These are phyloP conservation scores for Excalfactoria chinensis DNA, from an alignment of 2,113 vertebrate genomes.

Conservation along the genomic window DNA sequence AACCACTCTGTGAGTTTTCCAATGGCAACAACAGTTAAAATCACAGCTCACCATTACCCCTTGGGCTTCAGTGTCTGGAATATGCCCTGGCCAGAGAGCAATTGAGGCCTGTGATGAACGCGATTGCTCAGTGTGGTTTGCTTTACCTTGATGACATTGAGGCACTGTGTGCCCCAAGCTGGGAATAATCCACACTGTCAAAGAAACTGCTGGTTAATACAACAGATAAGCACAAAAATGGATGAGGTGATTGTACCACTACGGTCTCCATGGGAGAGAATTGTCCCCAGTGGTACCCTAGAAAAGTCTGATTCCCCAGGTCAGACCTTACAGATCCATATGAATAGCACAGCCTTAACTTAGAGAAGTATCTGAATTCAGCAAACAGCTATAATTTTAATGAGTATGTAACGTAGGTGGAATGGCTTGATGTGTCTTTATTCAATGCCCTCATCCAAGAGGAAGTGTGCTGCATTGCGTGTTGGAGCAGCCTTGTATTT, in stretches of 20 bases:
- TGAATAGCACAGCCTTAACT: accelerated
- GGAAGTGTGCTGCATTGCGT: background rate
- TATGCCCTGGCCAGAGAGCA: background rate
- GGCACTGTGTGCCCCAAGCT: background rate
- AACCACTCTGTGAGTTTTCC: background rate
- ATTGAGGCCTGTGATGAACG: background rate
- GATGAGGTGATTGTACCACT: accelerated
- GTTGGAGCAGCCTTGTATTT: constrained; percentile 35
- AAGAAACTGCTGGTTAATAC: background rate
- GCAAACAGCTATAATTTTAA: background rate
- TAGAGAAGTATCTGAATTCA: background rate
- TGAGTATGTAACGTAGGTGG: background rate
- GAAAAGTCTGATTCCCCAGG: background rate
- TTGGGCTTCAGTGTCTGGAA: background rate
- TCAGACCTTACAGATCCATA: background rate
- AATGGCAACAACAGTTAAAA: accelerated
- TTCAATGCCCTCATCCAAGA: constrained; percentile 28
- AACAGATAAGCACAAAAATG: background rate
- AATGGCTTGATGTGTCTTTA: background rate
- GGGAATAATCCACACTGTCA: background rate
- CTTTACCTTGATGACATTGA: background rate
- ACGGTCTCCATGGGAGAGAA: background rate
- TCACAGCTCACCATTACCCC: background rate
- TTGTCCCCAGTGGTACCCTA: background rate
- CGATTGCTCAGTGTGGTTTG: background rate